phyloP scores from a whole-genome alignment of 2,888 invertebrate species.

The Caenorhabditis auriculariae region DNA sequence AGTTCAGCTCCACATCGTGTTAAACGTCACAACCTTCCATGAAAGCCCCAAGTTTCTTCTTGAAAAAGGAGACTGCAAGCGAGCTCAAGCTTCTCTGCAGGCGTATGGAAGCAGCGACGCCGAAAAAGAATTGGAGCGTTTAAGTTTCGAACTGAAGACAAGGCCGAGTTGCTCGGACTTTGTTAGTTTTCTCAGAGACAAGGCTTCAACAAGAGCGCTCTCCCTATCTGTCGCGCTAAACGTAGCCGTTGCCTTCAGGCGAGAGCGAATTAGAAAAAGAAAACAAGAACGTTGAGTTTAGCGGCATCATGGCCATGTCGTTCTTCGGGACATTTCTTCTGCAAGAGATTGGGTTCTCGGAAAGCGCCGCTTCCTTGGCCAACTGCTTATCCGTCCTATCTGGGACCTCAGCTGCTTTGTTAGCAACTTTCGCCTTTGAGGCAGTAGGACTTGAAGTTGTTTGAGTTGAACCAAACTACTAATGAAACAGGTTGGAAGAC shows the following conservation, averaged over 20 bases:
- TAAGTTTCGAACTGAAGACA: slow-evolving; percentile 12
- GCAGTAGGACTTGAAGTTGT: slow-evolving; percentile 37
- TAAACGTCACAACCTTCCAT: slow-evolving; percentile 19
- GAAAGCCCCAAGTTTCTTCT: slow-evolving; percentile 43
- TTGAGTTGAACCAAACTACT: too few species aligned
- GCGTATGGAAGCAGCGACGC: slow-evolving; percentile 11
- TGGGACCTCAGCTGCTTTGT: slow-evolving; percentile 43
- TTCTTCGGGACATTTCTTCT: slow-evolving; percentile 56
- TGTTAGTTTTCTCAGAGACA: slow-evolving; percentile 9
- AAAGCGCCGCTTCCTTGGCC: slow-evolving; percentile 40
- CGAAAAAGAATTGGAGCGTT: slow-evolving; percentile 13
- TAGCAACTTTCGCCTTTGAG: slow-evolving; percentile 43
- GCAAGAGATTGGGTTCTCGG: slow-evolving; percentile 44
- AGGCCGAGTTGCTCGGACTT: slow-evolving; percentile 7
- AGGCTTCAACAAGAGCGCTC: slow-evolving; percentile 12
- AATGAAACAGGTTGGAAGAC: slow-evolving; percentile 50
- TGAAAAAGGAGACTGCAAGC: slow-evolving; percentile 22
- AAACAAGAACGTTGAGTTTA: slow-evolving; percentile 24
- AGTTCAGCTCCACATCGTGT: slow-evolving; percentile 11
- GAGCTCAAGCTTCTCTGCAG: slow-evolving; percentile 34
- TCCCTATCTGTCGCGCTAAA: slow-evolving; percentile 38
- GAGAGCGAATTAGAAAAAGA: too few species aligned
- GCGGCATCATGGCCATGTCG: slow-evolving; percentile 51
- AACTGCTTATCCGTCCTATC: slow-evolving; percentile 47
- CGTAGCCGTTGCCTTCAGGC: slow-evolving; percentile 43